These are phyloP conservation scores for Barypeithes pellucidus DNA, from an alignment of 2,888 invertebrate genomes.

Conservation along the genomic window DNA sequence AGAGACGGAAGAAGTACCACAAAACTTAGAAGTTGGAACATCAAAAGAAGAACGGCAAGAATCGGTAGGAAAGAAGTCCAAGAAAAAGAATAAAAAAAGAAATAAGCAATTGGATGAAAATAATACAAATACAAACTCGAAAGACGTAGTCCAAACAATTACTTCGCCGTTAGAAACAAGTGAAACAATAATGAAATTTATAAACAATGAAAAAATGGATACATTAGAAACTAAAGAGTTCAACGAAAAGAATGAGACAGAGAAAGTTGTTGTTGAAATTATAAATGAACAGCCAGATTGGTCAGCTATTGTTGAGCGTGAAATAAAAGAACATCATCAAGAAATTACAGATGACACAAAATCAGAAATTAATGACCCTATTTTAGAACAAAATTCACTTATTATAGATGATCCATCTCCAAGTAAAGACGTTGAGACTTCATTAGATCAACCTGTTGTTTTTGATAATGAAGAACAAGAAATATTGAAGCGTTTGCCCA, in stretches of 20 bases:
- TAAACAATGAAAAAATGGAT: not conserved
- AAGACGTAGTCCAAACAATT: slow-evolving; percentile 6
- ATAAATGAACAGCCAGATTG: slow-evolving; percentile 5
- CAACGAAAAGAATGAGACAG: not conserved
- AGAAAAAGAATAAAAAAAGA: slow-evolving; percentile 25
- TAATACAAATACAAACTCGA: not conserved
- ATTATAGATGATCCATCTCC: slow-evolving; percentile 20
- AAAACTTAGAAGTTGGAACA: not conserved
- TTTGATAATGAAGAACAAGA: slow-evolving; percentile 55
- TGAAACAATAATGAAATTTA: slow-evolving; percentile 16
- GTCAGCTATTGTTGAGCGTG: slow-evolving; percentile 8
- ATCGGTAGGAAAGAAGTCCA: not conserved
- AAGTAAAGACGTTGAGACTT: slow-evolving; percentile 54
- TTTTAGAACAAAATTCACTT: slow-evolving; percentile 22
- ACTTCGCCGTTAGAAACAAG: not conserved
- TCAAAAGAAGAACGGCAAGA: not conserved
- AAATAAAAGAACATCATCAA: slow-evolving; percentile 16
- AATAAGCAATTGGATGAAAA: slow-evolving; percentile 9
- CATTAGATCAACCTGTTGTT: slow-evolving; percentile 62
- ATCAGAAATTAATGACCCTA: slow-evolving; percentile 13
- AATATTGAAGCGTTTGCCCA: slow-evolving; percentile 43
- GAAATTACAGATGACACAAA: not conserved
- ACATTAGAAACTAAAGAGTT: not conserved
- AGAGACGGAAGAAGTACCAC: not conserved
- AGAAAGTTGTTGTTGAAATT: slow-evolving; percentile 6